Evolutionary conservation across 2,888 invertebrate genomes (phyloP).

Genomic region (Macrosiphum euphorbiae): DNA sequence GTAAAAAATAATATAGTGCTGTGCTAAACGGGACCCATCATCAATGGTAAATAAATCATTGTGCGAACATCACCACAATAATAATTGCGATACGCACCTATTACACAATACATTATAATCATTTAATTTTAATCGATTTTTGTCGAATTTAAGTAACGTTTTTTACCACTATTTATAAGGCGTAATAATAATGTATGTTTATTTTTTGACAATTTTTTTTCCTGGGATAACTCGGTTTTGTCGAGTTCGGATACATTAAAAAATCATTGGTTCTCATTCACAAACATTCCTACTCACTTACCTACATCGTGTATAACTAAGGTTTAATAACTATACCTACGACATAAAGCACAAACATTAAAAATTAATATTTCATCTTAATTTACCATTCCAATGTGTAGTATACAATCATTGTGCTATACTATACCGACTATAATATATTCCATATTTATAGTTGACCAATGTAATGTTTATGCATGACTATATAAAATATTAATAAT

Average conservation of each 20-base stretch:
- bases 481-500: not conserved
- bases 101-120: not conserved
- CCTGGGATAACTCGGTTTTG: not conserved
- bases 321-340: not conserved
- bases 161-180: not conserved
- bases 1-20: not conserved
- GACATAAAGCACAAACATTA: not conserved
- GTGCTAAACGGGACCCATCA: not conserved
- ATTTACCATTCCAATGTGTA: not conserved
- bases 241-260: not conserved
- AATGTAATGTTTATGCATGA: not conserved
- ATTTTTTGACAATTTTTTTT: not conserved
- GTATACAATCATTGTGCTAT: not conserved
- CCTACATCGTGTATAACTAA: not conserved
- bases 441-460: not conserved
- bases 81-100: not conserved
- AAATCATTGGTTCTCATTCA: not conserved
- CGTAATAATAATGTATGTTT: not conserved
- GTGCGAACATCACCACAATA: not conserved
- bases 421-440: not conserved
- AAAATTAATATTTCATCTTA: not conserved
- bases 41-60: constrained; percentile 5
- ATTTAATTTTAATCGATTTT: not conserved
- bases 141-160: not conserved
- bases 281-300: not conserved